Evolutionary conservation across 2,113 vertebrate genomes (phyloP), one percentile per base, ranked within the genome.

Genomic region (Dasyornis broadbenti): DNA sequence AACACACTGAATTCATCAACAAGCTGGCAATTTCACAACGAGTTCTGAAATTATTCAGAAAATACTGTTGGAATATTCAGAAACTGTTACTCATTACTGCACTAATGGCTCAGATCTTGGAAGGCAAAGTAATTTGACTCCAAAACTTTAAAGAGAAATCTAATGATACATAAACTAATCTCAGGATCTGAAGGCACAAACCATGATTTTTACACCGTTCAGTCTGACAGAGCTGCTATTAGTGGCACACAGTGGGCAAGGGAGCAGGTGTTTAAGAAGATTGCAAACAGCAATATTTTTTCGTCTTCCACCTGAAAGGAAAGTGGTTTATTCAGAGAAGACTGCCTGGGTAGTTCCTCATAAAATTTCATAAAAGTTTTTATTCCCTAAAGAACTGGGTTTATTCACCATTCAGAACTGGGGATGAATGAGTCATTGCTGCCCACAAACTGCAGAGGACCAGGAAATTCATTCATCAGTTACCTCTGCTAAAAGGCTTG

Each of bases 61-160:
- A 90, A 78, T 68, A 56, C 57, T 60, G 31, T n/a, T n/a, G 24
- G 54, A 92, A 94, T 93, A 90, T 86, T 95, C 85, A 95, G 88
- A 90, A 90, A 75, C 8, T 39, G 37, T 53, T 93, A 66, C 69
- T 92, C 82, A 64, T 90, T 93, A 23, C 68, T 80, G 26, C 37
- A 49, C 35, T 91, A 92, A 61, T 61, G 45, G 40, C 53, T 90
- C 60, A 78, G 68, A 60, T 83, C 28, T n/a, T 88, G 33, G 59
- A 94, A 93, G 30, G 19, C 33, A 88, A 92, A 93, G 39, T 35
- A 77, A 39, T 54, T 83, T 93, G 86, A 89, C 69, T 79, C 7
- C 40, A 75, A 93, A 94, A 94, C 16, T 86, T 89, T 66, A 63
- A 86, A 86, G 83, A 77, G 15, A 81, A 92, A 70, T 72, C 50